These are phyloP conservation scores for Ceratoteleas bidentatus DNA, from an alignment of 1,140 invertebrate genomes.

Conservation along the genomic window DNA sequence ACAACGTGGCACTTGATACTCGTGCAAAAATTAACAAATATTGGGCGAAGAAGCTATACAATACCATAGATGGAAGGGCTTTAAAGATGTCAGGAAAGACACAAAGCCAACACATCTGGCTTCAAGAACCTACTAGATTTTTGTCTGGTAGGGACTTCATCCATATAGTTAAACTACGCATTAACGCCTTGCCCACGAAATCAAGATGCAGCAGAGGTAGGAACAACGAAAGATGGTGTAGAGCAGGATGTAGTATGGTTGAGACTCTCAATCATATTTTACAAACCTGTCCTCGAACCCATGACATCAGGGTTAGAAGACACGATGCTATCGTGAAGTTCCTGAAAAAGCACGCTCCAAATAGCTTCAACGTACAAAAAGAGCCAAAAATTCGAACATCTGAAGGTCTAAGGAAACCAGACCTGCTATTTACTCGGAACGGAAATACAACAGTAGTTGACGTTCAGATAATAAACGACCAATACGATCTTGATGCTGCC, in stretches of 20 bases:
- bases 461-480: slow-evolving; percentile 5
- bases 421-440: not conserved
- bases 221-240: not conserved
- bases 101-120: slow-evolving; percentile 2
- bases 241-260: not conserved
- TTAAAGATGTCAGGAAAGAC: slow-evolving; percentile 1
- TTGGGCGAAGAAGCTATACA: slow-evolving; percentile 83
- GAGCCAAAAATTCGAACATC: slow-evolving; percentile 1
- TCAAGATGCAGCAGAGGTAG: not conserved
- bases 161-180: not conserved
- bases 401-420: slow-evolving; percentile 20
- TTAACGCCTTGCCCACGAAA: slow-evolving; percentile 9
- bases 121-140: slow-evolving; percentile 14
- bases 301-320: not conserved
- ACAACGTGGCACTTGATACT: too few species aligned
- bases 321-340: slow-evolving; percentile 16
- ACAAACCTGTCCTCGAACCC: not conserved
- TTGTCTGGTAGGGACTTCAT: slow-evolving; percentile 13
- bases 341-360: not conserved
- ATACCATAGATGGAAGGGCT: slow-evolving; percentile 1
- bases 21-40: not conserved
- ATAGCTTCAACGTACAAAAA: not conserved
- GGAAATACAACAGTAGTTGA: not conserved
- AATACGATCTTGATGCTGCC: not conserved
- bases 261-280: slow-evolving; percentile 19